These are phyloP conservation scores for Polylopha cassiicola DNA, from an alignment of 2,888 invertebrate genomes.

Conservation along the genomic window DNA sequence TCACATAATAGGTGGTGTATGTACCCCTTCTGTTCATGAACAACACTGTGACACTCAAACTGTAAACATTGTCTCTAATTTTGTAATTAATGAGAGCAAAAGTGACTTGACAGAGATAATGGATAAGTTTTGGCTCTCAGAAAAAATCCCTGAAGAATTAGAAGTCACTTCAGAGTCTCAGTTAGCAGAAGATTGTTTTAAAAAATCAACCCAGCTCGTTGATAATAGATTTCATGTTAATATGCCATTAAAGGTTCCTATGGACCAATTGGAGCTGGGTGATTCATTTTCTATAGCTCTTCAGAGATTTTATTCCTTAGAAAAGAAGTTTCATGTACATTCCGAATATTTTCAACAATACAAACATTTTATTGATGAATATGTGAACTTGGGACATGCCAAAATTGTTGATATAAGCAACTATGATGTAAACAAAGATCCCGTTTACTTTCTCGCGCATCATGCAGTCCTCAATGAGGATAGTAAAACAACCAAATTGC, in stretches of 20 bases:
- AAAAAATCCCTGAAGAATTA: conserved; percentile 17
- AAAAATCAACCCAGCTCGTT: not conserved
- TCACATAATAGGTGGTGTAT: conserved; percentile 20
- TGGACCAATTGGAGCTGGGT: conserved; percentile 16
- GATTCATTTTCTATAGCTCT: conserved; percentile 3
- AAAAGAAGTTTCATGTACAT: conserved; percentile 1
- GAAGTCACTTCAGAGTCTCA: conserved; percentile 5
- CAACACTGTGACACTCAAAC: not conserved
- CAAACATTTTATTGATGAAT: conserved; percentile 5
- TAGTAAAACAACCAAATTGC: conserved; percentile 8
- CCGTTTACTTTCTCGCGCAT: conserved; percentile 10
- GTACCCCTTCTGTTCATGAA: not conserved
- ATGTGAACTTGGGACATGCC: conserved; percentile 5
- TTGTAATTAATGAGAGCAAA: too few relatives aligned
- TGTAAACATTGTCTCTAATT: conserved; percentile 9
- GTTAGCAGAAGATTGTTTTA: conserved; percentile 14
- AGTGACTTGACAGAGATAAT: conserved; percentile 26
- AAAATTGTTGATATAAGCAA: not conserved
- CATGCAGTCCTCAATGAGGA: conserved; percentile 6
- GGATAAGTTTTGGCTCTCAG: conserved; percentile 26
- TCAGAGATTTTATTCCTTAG: conserved; percentile 3
- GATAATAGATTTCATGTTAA: conserved; percentile 15
- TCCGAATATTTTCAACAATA: not conserved
- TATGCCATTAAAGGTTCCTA: conserved; percentile 9
- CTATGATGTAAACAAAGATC: conserved; percentile 3